Conservation (phyloP, 2,888 invertebrate species). For the Seira musarum region DNA sequence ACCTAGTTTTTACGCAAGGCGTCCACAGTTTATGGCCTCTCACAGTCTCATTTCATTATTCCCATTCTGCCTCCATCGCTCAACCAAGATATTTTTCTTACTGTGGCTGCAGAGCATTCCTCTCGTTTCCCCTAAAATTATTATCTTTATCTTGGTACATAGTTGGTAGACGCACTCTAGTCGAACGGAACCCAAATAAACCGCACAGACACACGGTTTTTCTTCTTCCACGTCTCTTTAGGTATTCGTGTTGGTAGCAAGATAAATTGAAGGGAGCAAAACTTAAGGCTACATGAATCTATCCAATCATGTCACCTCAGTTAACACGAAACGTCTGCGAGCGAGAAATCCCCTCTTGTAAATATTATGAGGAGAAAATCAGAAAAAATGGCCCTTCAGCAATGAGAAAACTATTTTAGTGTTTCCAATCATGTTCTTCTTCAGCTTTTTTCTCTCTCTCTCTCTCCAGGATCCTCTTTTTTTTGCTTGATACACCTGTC, state of each 20-base stretch:
- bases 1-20: neutral
- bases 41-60: neutral
- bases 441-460: no score
- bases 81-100: no score
- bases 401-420: no score
- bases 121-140: no score
- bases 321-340: slow-evolving; percentile 1
- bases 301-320: slow-evolving; percentile 9
- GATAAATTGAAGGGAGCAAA: neutral
- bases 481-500: neutral
- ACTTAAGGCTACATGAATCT: neutral
- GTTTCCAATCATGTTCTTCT: neutral
- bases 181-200: no score
- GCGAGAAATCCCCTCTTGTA: neutral
- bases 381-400: neutral
- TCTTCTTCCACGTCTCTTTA: no score
- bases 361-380: neutral
- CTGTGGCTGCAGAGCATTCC: no score
- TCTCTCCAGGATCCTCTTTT: neutral
- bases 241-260: no score
- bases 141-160: no score
- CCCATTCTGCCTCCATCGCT: neutral
- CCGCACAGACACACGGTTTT: no score
- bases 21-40: neutral
- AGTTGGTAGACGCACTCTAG: no score